Base-by-base conservation (phyloP, 2,797 vertebrate species). In the Semotilus atromaculatus region DNA sequence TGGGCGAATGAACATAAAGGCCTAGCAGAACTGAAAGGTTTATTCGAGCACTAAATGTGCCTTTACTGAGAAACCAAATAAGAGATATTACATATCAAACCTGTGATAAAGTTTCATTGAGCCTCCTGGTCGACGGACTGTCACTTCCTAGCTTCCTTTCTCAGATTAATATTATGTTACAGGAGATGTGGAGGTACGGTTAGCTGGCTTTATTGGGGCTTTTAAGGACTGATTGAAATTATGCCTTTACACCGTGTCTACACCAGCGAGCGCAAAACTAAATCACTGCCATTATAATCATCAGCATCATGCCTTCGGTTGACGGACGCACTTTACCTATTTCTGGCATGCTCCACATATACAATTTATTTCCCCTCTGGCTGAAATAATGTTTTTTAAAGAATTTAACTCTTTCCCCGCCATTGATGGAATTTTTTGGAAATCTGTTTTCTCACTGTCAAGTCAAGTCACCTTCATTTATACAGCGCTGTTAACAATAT, bases 51-150 rank as follows among this genome's bases (percentile, higher is more conserved):
- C 74, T 80, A 13, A 86, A 86, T 45, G 64, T 73, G 67, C 81
- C 38, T 71, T 70, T 48, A 72, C 21, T 40, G 75, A 34, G 53
- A 70, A 86, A 85, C 79, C 82, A 79, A 86, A 79, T 64, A 79
- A 68, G 78, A 76, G 51, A 62, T 38, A 79, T 84, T 71, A 9
- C 72, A 26, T 43, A 81, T 68, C 82, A 81, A 76, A 77, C 29
- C 64, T 64, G 78, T 29, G 77, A 84, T 84, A 80, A 38, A 53
- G 86, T 77, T 77, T 64, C 82, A 81, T 19, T 18, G 18, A 73
- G 67, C 68, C 73, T 34, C 21, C 36, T 34, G 80, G 34, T 72
- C 36, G 11, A 78, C 85, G 48, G 62, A 43, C 64, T 81, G 72
- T 62, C 73, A 62, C 55, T 70, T 70, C 48, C 64, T 43, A 34